phyloP scores from a whole-genome alignment of 2,888 invertebrate genomes.

The Orthonevra nobilis region DNA sequence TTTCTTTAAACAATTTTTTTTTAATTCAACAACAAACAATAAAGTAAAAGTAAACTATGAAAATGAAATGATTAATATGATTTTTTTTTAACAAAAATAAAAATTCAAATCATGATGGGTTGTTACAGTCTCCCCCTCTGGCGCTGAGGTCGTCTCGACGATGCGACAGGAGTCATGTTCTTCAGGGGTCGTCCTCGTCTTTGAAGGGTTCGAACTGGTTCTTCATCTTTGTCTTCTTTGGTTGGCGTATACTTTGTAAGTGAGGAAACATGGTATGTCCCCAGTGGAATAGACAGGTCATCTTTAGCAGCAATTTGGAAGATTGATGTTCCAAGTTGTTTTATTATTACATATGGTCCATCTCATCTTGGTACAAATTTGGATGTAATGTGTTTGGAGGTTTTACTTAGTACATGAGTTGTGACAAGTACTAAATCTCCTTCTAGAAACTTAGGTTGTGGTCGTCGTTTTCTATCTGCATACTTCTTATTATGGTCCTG shows the following conservation, averaged over 20 bases:
- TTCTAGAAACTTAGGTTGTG: background rate
- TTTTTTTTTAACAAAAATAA: too few relatives aligned
- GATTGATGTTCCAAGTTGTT: background rate
- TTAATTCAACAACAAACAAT: too few relatives aligned
- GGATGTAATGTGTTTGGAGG: background rate
- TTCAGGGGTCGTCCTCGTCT: conserved; percentile 12
- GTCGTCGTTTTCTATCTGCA: conserved; percentile 7
- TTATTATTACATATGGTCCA: conserved; percentile 6
- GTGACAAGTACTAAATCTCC: conserved; percentile 5
- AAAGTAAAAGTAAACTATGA: too few relatives aligned
- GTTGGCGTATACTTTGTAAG: background rate
- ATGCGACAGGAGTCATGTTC: background rate
- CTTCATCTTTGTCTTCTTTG: background rate
- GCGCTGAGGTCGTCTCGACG: conserved; percentile 11
- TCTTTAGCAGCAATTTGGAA: background rate
- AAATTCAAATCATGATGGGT: too few relatives aligned
- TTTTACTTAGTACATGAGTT: conserved; percentile 11
- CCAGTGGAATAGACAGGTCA: conserved; percentile 2
- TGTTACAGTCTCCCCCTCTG: conserved; percentile 17
- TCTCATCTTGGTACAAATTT: conserved; percentile 14
- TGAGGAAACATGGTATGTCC: conserved; percentile 9
- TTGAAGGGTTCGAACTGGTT: background rate
- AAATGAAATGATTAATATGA: too few relatives aligned
- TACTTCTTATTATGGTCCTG: conserved; percentile 38
- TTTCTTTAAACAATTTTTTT: too few relatives aligned